A percentile compares a stretch with the other conserved stretches of the same genome.
These are phyloP conservation scores for Rhabdomys dilectus DNA, from an alignment of 2,113 vertebrate species.

Conservation along the genomic window DNA sequence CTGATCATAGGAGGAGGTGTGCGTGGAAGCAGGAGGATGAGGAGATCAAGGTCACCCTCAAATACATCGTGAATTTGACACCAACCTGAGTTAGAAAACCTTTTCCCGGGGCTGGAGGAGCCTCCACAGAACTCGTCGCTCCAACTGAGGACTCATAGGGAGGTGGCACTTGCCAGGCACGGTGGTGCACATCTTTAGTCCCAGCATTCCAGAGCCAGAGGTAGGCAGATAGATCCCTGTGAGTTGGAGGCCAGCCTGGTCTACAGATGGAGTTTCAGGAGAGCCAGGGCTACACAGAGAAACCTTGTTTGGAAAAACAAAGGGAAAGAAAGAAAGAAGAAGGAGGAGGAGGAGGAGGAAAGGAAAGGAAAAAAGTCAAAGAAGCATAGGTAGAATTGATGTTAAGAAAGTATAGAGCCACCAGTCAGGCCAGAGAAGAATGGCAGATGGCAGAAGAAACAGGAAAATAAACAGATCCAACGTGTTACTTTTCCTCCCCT, in stretches of 20 bases:
- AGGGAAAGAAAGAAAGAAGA: no score
- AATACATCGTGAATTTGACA: not conserved
- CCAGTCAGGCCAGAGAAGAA: slow-evolving; percentile 86
- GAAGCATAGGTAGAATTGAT: slow-evolving; percentile 93
- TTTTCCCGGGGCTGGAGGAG: not conserved
- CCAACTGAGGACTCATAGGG: slow-evolving; percentile 96
- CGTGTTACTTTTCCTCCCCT: slow-evolving; percentile 84
- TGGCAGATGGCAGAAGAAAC: slow-evolving; percentile 89
- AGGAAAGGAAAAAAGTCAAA: not conserved
- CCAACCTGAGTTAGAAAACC: not conserved
- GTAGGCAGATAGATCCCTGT: no score
- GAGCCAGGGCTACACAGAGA: not conserved
- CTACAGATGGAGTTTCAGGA: not conserved
- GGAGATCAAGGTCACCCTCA: not conserved
- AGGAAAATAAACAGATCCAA: slow-evolving; percentile 88
- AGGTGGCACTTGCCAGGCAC: no score
- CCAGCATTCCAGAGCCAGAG: no score
- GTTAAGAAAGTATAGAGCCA: slow-evolving; percentile 97
- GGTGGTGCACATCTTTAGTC: no score
- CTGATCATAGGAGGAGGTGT: not conserved
- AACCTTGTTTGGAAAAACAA: not conserved
- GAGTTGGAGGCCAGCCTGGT: not conserved
- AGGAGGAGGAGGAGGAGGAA: no score
- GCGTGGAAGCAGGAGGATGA: not conserved
- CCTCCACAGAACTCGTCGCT: slow-evolving; percentile 94